phyloP scores from a whole-genome alignment of 2,888 invertebrate species.

The Scaeva pyrastri region DNA sequence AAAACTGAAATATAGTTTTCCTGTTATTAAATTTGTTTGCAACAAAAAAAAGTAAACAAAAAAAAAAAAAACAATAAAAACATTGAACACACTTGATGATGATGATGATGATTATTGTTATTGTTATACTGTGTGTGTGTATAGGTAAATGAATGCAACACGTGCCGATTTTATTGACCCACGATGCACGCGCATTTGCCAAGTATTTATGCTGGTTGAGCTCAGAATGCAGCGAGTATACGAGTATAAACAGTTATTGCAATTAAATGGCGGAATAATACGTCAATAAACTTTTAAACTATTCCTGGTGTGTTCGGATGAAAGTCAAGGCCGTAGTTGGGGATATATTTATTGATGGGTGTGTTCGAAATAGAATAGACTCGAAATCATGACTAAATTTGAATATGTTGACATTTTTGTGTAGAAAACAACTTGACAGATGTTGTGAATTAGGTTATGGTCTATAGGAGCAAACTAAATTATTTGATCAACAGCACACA shows the following conservation, averaged over 20 bases:
- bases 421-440: too few species aligned
- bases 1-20: constrained; percentile 15
- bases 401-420: too few species aligned
- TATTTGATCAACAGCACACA: too few species aligned
- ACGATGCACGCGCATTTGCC: constrained; percentile 38
- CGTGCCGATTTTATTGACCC: constrained; percentile 68
- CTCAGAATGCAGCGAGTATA: background rate
- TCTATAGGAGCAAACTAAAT: too few species aligned
- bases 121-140: too few species aligned
- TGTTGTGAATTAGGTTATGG: too few species aligned
- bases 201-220: constrained; percentile 31
- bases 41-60: constrained; percentile 21
- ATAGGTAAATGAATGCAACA: constrained; percentile 44
- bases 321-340: background rate
- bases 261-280: constrained; percentile 38
- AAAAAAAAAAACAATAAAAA: constrained; percentile 29
- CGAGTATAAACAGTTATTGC: constrained; percentile 2
- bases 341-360: too few species aligned
- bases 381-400: too few species aligned
- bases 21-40: constrained; percentile 8
- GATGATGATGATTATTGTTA: too few species aligned
- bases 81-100: constrained; percentile 36
- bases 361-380: too few species aligned
- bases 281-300: constrained; percentile 30
- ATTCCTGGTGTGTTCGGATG: background rate